Percentiles rank a stretch among this genome's conserved stretches.
Conservation (phyloP, 2,888 invertebrate genomes). For the Lycocerus yunnanus region DNA sequence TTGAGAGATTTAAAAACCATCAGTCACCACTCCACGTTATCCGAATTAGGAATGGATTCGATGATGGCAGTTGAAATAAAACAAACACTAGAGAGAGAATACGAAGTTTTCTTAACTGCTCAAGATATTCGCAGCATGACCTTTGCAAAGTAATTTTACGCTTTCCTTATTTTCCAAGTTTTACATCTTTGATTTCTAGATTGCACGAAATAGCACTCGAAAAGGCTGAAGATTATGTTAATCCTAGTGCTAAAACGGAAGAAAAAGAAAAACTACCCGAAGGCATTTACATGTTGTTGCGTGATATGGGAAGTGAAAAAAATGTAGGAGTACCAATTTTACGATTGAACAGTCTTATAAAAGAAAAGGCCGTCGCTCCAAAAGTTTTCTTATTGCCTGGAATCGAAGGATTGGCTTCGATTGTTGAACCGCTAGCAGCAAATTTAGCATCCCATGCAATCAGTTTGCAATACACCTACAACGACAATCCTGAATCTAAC, state of each 20-base stretch:
- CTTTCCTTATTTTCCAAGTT: background rate
- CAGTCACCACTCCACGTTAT: slow-evolving; percentile 73
- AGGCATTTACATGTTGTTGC: slow-evolving; percentile 63
- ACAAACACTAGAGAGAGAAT: slow-evolving; percentile 87
- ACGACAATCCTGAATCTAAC: slow-evolving; percentile 52
- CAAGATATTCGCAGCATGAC: slow-evolving; percentile 84
- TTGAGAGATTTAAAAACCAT: slow-evolving; percentile 71
- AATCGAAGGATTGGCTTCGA: slow-evolving; percentile 66
- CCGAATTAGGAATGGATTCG: slow-evolving; percentile 95
- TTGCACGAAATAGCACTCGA: slow-evolving; percentile 61
- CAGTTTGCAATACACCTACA: slow-evolving; percentile 60
- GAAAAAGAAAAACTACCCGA: slow-evolving; percentile 23
- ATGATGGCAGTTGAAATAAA: slow-evolving; percentile 97
- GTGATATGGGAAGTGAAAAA: slow-evolving; percentile 66
- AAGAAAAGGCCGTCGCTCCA: slow-evolving; percentile 34
- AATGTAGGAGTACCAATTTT: slow-evolving; percentile 60
- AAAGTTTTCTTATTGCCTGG: slow-evolving; percentile 69
- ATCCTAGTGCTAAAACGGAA: slow-evolving; percentile 5
- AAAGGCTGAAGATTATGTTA: slow-evolving; percentile 52
- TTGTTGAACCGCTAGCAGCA: slow-evolving; percentile 59
- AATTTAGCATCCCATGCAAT: slow-evolving; percentile 60
- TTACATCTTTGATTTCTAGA: slow-evolving; percentile 42
- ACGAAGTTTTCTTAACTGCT: slow-evolving; percentile 82
- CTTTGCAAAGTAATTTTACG: slow-evolving; percentile 63
- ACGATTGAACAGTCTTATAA: slow-evolving; percentile 20